These are phyloP conservation scores for Elephas maximus DNA, from an alignment of 2,113 vertebrate genomes.

Conservation along the genomic window DNA sequence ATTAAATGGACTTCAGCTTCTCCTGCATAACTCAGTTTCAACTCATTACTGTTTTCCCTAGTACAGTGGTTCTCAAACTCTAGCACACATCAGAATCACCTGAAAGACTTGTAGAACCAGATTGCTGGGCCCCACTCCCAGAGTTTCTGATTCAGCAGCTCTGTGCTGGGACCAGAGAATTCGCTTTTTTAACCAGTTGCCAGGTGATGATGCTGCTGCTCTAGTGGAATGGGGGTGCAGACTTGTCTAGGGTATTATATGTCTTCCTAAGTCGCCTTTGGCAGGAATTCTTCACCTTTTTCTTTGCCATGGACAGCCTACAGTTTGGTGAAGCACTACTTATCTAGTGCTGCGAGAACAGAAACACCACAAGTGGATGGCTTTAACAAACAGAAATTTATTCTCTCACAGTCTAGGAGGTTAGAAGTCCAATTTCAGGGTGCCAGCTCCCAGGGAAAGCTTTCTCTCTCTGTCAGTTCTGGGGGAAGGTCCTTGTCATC, in stretches of 20 bases:
- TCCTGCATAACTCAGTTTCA: not conserved
- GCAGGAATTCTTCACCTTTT: not conserved
- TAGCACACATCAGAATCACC: not conserved
- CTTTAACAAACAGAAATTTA: too few species aligned
- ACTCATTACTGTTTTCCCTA: not conserved
- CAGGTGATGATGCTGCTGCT: not conserved
- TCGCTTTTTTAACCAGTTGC: not conserved
- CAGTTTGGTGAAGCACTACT: not conserved
- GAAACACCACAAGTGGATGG: too few species aligned
- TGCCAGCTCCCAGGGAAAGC: too few species aligned
- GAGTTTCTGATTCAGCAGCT: not conserved
- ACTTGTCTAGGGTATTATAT: not conserved
- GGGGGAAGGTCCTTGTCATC: too few species aligned
- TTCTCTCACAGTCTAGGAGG: too few species aligned
- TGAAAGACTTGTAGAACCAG: not conserved
- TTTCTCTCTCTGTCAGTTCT: too few species aligned
- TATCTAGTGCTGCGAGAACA: too few species aligned
- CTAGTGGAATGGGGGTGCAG: fast-evolving
- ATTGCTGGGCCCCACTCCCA: not conserved
- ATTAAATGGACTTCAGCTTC: not conserved
- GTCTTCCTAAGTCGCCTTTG: not conserved
- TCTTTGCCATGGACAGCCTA: not conserved
- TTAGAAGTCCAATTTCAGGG: too few species aligned
- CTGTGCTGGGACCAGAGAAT: not conserved
- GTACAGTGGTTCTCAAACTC: not conserved